Evolutionary conservation across 2,797 vertebrate genomes (phyloP).

Genomic region (Prunella strophiata): DNA sequence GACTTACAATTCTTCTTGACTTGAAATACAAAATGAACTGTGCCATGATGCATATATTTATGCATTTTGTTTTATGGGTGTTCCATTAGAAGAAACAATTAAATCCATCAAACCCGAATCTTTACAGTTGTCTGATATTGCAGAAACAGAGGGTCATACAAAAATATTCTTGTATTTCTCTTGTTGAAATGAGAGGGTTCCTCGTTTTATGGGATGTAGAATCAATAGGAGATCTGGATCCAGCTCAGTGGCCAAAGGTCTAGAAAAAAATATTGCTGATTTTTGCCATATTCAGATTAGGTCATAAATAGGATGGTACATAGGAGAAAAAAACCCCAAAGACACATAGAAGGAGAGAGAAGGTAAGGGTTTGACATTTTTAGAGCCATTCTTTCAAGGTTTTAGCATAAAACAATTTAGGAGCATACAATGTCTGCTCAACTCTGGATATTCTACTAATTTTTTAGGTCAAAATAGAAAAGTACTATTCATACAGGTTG

Average conservation of each 20-base stretch:
- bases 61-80: neutral
- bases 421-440: neutral
- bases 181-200: neutral
- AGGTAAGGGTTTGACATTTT: neutral
- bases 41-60: neutral
- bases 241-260: neutral
- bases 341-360: neutral
- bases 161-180: neutral
- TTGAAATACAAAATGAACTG: neutral
- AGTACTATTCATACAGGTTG: neutral
- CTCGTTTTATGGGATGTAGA: neutral
- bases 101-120: accelerated
- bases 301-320: neutral
- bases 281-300: neutral
- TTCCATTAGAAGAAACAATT: neutral
- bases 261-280: neutral
- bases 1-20: neutral
- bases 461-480: neutral
- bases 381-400: neutral
- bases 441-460: neutral
- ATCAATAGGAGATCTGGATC: neutral
- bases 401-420: neutral
- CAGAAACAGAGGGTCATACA: neutral
- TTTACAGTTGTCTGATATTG: neutral
- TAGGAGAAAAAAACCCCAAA: too few relatives aligned